Evolutionary conservation across 2,797 vertebrate species (phyloP).

Genomic region (Channa striata): DNA sequence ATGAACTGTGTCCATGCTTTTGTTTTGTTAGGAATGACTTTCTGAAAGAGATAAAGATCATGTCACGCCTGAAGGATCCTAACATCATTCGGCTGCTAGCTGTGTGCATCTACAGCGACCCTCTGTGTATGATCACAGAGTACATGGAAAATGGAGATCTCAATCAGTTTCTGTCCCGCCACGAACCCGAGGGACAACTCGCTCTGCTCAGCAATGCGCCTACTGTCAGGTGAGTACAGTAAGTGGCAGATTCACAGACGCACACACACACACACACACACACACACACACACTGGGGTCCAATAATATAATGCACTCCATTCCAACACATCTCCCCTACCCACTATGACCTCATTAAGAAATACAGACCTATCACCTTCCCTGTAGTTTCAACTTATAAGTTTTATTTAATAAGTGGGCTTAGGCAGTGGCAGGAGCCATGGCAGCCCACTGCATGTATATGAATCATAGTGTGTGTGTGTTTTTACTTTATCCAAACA

Average conservation of each 20-base stretch:
- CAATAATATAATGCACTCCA: no score
- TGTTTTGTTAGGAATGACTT: constrained; percentile 92
- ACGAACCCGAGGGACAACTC: constrained; percentile 87
- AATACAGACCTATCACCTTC: no score
- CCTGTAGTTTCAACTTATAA: no score
- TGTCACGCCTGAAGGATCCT: constrained; percentile 97
- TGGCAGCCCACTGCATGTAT: no score
- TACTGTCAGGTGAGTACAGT: constrained; percentile 87
- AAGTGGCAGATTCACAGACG: background rate
- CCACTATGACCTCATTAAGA: no score
- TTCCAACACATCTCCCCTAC: no score
- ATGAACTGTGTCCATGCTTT: background rate
- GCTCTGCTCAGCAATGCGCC: constrained; percentile 79
- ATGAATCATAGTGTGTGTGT: background rate
- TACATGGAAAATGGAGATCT: constrained; percentile 99
- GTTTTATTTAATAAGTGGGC: no score
- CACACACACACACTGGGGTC: no score
- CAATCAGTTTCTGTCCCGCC: constrained; percentile 97
- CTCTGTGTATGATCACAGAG: constrained; percentile 98
- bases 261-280: no score
- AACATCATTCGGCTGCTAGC: constrained; percentile 97
- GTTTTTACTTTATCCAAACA: background rate
- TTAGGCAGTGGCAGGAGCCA: no score
- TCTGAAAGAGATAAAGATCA: constrained; percentile 99
- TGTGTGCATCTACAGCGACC: constrained; percentile 94